Evolutionary conservation across 2,113 vertebrate species (phyloP).

Genomic region (Bubo blakistoni): DNA sequence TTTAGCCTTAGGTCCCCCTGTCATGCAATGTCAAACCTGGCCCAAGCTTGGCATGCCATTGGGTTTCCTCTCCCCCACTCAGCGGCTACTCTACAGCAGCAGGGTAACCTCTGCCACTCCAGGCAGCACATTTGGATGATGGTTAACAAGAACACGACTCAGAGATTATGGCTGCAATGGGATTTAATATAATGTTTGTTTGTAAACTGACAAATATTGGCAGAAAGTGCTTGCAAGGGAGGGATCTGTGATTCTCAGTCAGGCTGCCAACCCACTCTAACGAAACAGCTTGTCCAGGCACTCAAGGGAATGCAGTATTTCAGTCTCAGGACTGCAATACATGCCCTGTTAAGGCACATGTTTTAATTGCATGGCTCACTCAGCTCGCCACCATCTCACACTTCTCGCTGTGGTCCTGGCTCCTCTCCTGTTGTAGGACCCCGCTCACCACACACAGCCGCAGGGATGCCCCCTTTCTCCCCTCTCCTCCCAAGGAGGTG

Average conservation of each 20-base stretch:
- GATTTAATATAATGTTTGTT: background rate
- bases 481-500: background rate
- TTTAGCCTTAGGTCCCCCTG: background rate
- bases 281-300: background rate
- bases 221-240: background rate
- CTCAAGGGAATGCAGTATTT: background rate
- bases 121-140: rapidly evolving
- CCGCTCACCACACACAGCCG: rapidly evolving
- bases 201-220: background rate
- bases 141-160: background rate
- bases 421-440: background rate
- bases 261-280: background rate
- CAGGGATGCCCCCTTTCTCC: background rate
- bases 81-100: background rate
- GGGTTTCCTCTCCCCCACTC: background rate
- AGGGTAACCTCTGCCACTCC: background rate
- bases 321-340: background rate
- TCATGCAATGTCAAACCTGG: background rate
- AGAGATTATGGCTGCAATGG: background rate
- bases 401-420: background rate
- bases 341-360: rapidly evolving
- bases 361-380: rapidly evolving
- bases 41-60: rapidly evolving
- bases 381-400: rapidly evolving
- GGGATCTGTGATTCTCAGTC: background rate